A percentile compares a stretch with the other conserved stretches of the same genome.
phyloP scores from a whole-genome alignment of 2,797 vertebrate genomes.

The Tadarida brasiliensis region DNA sequence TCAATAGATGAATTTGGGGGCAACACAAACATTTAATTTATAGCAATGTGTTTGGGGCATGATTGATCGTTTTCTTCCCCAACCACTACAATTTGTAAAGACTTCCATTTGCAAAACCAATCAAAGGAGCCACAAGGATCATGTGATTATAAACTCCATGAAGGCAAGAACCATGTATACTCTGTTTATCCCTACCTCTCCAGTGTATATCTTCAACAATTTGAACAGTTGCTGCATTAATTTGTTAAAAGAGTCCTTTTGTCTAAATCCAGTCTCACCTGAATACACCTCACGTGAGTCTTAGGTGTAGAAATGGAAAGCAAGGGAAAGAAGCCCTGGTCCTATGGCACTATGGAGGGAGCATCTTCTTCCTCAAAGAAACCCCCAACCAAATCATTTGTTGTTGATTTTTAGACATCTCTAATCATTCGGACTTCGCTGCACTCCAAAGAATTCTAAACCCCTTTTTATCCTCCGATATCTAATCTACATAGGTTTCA shows the following conservation, averaged over 20 bases:
- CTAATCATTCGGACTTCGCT: neutral
- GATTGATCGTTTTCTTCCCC: neutral
- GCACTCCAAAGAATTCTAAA: neutral
- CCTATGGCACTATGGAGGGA: neutral
- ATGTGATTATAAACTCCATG: neutral
- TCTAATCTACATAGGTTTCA: neutral
- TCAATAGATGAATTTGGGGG: neutral
- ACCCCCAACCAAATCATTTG: neutral
- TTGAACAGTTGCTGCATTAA: conserved; percentile 27
- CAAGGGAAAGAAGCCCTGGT: neutral
- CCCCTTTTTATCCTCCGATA: neutral
- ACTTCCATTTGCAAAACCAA: conserved; percentile 7
- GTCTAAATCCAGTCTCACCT: neutral
- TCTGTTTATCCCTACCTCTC: neutral
- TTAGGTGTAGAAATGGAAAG: neutral
- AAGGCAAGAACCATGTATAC: neutral
- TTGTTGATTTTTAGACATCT: neutral
- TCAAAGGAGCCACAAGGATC: neutral
- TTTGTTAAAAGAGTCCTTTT: conserved; percentile 9
- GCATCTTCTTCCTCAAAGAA: conserved; percentile 20
- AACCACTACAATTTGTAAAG: neutral
- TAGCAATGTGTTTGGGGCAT: neutral
- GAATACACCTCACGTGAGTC: neutral
- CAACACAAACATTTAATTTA: neutral
- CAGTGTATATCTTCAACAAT: neutral